Evolutionary conservation across 2,797 vertebrate species (phyloP).

Genomic region (Propithecus perrieri): DNA sequence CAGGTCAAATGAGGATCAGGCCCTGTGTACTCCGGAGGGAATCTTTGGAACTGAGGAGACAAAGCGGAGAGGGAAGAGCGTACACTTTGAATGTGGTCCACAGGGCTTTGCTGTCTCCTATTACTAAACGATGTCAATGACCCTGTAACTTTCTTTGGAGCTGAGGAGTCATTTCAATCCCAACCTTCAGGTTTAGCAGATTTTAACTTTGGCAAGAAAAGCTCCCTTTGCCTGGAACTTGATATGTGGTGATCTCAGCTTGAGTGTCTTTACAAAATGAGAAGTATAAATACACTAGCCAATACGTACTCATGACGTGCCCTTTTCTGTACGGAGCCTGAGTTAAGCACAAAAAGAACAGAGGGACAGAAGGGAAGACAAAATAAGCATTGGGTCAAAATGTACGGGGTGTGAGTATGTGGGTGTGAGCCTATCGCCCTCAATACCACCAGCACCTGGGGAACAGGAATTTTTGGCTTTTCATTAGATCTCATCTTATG

Average conservation of each 20-base stretch:
- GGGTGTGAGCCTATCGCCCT: background rate
- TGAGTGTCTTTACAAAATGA: background rate
- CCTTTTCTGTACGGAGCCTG: background rate
- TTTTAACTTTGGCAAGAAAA: slow-evolving; percentile 43
- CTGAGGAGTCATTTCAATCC: slow-evolving; percentile 19
- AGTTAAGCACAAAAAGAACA: background rate
- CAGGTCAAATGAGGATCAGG: slow-evolving; percentile 26
- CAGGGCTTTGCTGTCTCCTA: background rate
- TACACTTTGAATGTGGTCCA: background rate
- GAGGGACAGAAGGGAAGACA: background rate
- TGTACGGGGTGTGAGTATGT: too few relatives aligned
- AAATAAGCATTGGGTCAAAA: background rate
- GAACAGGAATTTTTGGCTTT: background rate
- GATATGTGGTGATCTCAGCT: background rate
- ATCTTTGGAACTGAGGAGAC: background rate
- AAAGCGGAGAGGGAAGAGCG: background rate
- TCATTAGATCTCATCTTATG: background rate
- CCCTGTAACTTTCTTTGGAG: background rate
- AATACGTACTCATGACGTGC: background rate
- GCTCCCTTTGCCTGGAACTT: background rate
- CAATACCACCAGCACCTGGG: background rate
- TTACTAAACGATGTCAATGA: background rate
- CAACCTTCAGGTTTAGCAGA: background rate
- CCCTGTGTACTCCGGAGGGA: background rate
- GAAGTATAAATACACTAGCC: background rate